phyloP scores from a whole-genome alignment of 1,140 invertebrate genomes.

The Orius laevigatus region DNA sequence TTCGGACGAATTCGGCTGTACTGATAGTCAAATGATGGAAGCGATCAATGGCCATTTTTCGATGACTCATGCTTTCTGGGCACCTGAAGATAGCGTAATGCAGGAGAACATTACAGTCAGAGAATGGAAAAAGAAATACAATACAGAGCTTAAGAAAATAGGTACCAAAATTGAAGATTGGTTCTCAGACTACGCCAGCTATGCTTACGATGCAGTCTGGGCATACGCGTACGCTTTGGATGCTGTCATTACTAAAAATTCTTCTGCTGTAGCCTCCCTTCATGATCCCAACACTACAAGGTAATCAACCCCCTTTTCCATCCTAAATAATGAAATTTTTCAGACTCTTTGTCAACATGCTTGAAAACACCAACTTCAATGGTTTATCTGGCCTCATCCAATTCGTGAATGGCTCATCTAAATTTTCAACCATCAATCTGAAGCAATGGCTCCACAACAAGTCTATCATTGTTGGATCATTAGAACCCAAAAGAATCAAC shows the following conservation, averaged over 20 bases:
- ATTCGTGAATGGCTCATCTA: slow-evolving; percentile 45
- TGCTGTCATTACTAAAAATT: slow-evolving; percentile 38
- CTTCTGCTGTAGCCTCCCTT: slow-evolving; percentile 37
- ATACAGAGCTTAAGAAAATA: slow-evolving; percentile 21
- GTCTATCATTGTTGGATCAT: slow-evolving; percentile 41
- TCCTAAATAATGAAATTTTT: slow-evolving; percentile 10
- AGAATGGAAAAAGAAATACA: slow-evolving; percentile 37
- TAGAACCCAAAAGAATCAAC: slow-evolving; percentile 31
- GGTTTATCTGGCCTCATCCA: slow-evolving; percentile 61
- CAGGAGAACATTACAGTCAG: slow-evolving; percentile 44
- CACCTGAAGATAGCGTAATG: slow-evolving; percentile 38
- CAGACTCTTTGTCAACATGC: slow-evolving; percentile 34
- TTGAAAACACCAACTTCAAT: slow-evolving; percentile 45
- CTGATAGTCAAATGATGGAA: slow-evolving; percentile 42
- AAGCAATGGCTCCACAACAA: slow-evolving; percentile 46
- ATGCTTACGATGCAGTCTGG: slow-evolving; percentile 73
- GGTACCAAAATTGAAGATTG: slow-evolving; percentile 14
- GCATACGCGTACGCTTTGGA: slow-evolving; percentile 58
- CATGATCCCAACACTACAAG: slow-evolving; percentile 37
- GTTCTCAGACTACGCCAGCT: slow-evolving; percentile 46
- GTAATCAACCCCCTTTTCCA: too few relatives aligned
- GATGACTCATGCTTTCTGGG: slow-evolving; percentile 50
- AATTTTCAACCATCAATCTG: slow-evolving; percentile 49
- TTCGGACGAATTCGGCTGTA: slow-evolving; percentile 36
- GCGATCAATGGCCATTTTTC: slow-evolving; percentile 62